Percentiles rank a stretch among this genome's conserved stretches.
phyloP scores from a whole-genome alignment of 2,888 invertebrate species.

The Atrina japonica region DNA sequence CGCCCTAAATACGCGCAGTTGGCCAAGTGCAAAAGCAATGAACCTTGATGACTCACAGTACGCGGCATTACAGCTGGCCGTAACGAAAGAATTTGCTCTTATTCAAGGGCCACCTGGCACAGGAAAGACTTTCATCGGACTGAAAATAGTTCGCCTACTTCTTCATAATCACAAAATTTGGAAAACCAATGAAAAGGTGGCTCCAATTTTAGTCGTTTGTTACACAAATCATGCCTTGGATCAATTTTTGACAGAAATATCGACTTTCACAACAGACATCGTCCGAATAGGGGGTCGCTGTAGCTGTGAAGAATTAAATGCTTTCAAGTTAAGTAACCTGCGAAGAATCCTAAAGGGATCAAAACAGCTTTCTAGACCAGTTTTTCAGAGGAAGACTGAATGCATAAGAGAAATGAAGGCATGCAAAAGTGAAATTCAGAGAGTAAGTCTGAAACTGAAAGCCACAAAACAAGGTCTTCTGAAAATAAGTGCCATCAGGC shows the following conservation, averaged over 20 bases:
- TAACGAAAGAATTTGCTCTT: conserved; percentile 76
- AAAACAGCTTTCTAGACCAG: conserved; percentile 35
- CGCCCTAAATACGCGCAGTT: conserved; percentile 47
- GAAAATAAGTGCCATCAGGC: conserved; percentile 34
- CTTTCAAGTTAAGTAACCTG: conserved; percentile 48
- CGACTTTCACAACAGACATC: conserved; percentile 58
- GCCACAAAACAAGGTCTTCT: conserved; percentile 48
- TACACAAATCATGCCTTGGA: conserved; percentile 80
- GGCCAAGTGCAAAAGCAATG: conserved; percentile 53
- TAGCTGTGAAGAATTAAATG: conserved; percentile 58
- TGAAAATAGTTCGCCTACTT: conserved; percentile 86
- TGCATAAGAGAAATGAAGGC: conserved; percentile 39
- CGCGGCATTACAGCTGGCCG: conserved; percentile 70
- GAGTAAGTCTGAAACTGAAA: conserved; percentile 48
- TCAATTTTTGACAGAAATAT: conserved; percentile 77
- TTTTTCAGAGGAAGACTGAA: conserved; percentile 53
- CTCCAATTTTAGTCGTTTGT: conserved; percentile 77
- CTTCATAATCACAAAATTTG: conserved; percentile 83
- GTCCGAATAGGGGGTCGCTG: conserved; percentile 77
- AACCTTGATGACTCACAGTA: conserved; percentile 66
- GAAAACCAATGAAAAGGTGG: conserved; percentile 60
- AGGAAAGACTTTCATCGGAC: conserved; percentile 91
- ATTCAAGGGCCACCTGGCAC: conserved; percentile 90
- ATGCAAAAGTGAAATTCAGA: conserved; percentile 43
- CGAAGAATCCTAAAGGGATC: conserved; percentile 41